Evolutionary conservation across 2,113 vertebrate species (phyloP).

Genomic region (Oxygymnocypris stewartii): DNA sequence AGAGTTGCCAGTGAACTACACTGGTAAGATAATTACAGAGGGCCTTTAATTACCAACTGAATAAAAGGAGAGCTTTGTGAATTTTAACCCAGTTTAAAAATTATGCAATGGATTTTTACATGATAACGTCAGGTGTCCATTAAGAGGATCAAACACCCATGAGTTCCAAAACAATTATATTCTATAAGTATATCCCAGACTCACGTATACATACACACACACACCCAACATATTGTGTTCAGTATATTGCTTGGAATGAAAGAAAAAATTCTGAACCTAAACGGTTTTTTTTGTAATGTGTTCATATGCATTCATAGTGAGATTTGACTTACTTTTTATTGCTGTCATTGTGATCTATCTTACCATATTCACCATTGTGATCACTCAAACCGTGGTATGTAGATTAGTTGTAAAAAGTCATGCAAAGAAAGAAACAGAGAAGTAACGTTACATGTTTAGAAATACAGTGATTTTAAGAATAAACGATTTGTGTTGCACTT

Average conservation of each 20-base stretch:
- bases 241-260: background rate
- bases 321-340: background rate
- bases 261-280: background rate
- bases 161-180: background rate
- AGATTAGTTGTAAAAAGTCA: background rate
- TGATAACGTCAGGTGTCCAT: background rate
- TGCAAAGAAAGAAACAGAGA: background rate
- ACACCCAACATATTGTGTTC: background rate
- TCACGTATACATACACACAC: background rate
- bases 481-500: background rate
- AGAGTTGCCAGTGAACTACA: background rate
- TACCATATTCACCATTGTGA: background rate
- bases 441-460: background rate
- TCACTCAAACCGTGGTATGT: background rate
- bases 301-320: background rate
- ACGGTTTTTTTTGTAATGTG: background rate
- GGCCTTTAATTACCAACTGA: background rate
- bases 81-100: background rate
- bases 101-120: background rate
- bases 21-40: background rate
- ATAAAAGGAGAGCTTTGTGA: background rate
- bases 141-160: slow-evolving; percentile 5
- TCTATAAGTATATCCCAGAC: background rate
- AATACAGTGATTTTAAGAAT: background rate
- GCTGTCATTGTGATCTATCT: background rate